Conservation (phyloP, 2,113 vertebrate species). For the Abramis brama region DNA sequence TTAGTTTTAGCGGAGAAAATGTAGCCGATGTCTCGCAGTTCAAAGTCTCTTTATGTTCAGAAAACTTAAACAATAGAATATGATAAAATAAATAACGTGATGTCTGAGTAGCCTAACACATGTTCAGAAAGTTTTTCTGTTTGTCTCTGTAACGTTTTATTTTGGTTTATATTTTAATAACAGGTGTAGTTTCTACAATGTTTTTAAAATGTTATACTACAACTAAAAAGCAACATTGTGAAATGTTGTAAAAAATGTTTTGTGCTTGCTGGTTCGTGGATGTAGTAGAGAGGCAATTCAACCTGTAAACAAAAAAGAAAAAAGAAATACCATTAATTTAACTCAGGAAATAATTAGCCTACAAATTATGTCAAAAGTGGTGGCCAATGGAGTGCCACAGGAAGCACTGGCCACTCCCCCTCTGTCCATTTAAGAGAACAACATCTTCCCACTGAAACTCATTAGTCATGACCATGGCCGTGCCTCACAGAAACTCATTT, state of each 20-base stretch:
- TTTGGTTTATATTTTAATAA: not conserved
- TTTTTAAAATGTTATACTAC: not conserved
- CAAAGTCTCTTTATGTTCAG: not conserved
- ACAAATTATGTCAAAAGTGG: no score
- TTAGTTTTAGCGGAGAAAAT: not conserved
- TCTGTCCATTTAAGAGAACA: not conserved
- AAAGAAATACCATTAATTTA: not conserved
- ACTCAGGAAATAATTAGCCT: not conserved
- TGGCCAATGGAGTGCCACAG: not conserved
- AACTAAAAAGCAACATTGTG: not conserved
- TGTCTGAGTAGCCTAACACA: not conserved
- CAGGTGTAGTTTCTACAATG: not conserved
- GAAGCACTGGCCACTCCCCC: not conserved
- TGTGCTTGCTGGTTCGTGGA: not conserved
- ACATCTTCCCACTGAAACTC: constrained; percentile 44
- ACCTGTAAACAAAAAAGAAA: not conserved
- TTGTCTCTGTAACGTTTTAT: not conserved
- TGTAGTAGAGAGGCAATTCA: not conserved
- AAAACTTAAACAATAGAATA: not conserved
- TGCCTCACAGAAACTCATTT: constrained; percentile 44
- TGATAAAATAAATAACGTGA: not conserved
- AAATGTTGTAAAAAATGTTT: not conserved
- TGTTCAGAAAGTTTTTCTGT: not conserved
- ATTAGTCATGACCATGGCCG: not conserved
- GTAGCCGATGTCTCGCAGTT: not conserved